phyloP scores from a whole-genome alignment of 2,797 vertebrate species.

The Hemitrygon akajei region DNA sequence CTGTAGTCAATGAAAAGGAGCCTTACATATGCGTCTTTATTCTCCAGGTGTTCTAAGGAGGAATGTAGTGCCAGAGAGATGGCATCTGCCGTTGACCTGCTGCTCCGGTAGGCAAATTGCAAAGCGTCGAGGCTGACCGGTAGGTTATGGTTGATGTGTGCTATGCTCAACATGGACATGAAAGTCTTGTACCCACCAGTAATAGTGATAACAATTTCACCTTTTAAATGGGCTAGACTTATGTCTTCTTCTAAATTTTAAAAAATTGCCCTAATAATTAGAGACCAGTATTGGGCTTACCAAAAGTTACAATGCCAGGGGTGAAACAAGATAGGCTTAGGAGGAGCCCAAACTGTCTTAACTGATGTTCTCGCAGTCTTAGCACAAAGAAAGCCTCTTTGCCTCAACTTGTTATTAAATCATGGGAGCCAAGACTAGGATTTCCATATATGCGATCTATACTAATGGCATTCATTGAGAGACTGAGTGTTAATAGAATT shows the following conservation, averaged over 20 bases:
- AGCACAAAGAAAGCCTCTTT: neutral
- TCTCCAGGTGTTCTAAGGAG: no score
- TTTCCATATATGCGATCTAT: neutral
- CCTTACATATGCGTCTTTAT: no score
- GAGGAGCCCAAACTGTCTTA: no score
- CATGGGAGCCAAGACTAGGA: neutral
- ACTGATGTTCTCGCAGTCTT: no score
- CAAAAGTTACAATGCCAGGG: neutral
- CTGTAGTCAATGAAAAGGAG: no score
- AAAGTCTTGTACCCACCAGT: no score
- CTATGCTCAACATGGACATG: neutral
- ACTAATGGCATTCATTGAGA: neutral
- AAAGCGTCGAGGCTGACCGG: no score
- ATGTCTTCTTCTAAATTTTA: neutral
- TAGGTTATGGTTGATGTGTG: no score
- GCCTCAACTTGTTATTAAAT: neutral
- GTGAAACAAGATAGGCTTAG: neutral
- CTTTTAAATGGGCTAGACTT: neutral
- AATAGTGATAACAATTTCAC: no score
- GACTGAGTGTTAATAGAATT: neutral
- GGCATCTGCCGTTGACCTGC: no score
- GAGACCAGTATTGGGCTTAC: neutral
- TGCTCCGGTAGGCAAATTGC: no score
- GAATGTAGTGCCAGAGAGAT: no score
- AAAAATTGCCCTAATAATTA: neutral